Percentiles rank a stretch among this genome's conserved stretches.
Evolutionary conservation across 35 echinoderm and acorn worm species (phyloP).

Genomic region (Diadema setosum): DNA sequence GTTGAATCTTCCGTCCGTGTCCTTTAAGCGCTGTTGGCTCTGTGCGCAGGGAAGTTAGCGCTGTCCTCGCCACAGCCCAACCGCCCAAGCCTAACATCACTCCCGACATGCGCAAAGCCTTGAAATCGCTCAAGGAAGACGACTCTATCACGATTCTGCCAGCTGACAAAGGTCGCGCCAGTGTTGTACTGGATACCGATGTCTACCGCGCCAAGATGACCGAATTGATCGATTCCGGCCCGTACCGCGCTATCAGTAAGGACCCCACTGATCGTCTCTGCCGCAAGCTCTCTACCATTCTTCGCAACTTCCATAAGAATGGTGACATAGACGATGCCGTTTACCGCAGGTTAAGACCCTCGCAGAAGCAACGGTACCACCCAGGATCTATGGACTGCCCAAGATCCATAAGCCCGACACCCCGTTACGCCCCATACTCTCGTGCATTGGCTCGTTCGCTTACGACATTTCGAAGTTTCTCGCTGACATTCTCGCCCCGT

Average conservation of each 20-base stretch:
- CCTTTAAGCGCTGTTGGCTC: neutral
- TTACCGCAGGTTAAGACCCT: neutral
- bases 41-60: slow-evolving; percentile 16
- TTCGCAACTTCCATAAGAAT: neutral
- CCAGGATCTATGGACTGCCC: neutral
- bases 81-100: slow-evolving; percentile 34
- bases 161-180: slow-evolving; percentile 50
- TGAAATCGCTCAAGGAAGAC: slow-evolving; percentile 6
- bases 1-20: neutral
- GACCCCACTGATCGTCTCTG: neutral
- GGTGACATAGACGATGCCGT: neutral
- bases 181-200: slow-evolving; percentile 14
- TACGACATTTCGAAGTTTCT: neutral
- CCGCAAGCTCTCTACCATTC: neutral
- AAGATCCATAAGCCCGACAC: slow-evolving; percentile 6
- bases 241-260: neutral
- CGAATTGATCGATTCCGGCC: neutral
- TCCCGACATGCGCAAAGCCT: neutral
- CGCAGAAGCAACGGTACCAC: neutral
- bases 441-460: neutral
- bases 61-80: neutral
- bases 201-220: neutral
- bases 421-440: neutral
- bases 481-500: neutral
- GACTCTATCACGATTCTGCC: slow-evolving; percentile 37